Conservation (phyloP, 1,140 invertebrate genomes). For the Drosophila pseudoobscura region DNA sequence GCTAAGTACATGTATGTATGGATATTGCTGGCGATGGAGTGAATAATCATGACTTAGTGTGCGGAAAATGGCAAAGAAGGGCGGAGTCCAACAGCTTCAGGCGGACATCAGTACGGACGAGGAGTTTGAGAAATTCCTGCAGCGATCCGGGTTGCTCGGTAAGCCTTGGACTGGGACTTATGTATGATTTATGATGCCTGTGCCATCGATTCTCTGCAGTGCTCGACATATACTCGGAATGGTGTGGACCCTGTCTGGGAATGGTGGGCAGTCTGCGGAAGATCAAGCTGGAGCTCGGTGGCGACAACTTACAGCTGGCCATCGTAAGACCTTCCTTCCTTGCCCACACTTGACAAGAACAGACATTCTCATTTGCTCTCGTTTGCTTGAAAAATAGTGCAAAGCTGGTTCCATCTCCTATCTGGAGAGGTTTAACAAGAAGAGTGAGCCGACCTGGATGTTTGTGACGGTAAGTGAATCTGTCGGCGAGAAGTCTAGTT, state of each 20-base stretch:
- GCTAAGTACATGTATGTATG: constrained; percentile 3
- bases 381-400: constrained; percentile 50
- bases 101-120: constrained; percentile 92
- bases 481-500: background rate
- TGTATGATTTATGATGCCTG: background rate
- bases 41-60: constrained; percentile 35
- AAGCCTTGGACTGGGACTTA: constrained; percentile 37
- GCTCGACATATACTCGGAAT: constrained; percentile 90
- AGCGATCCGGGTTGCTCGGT: constrained; percentile 92
- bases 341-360: too few relatives aligned
- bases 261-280: constrained; percentile 94
- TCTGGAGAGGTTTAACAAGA: constrained; percentile 91
- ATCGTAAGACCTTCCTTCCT: constrained; percentile 38
- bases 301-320: constrained; percentile 89
- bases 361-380: too few relatives aligned
- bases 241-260: constrained; percentile 94
- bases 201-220: constrained; percentile 21
- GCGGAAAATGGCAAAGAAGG: constrained; percentile 87
- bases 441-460: constrained; percentile 96
- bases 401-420: constrained; percentile 92
- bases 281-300: constrained; percentile 95
- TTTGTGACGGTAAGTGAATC: constrained; percentile 90
- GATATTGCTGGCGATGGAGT: constrained; percentile 12
- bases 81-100: constrained; percentile 89
- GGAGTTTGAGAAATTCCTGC: constrained; percentile 92